phyloP scores from a whole-genome alignment of 2,888 invertebrate species.

The Drosophila anomalipes region DNA sequence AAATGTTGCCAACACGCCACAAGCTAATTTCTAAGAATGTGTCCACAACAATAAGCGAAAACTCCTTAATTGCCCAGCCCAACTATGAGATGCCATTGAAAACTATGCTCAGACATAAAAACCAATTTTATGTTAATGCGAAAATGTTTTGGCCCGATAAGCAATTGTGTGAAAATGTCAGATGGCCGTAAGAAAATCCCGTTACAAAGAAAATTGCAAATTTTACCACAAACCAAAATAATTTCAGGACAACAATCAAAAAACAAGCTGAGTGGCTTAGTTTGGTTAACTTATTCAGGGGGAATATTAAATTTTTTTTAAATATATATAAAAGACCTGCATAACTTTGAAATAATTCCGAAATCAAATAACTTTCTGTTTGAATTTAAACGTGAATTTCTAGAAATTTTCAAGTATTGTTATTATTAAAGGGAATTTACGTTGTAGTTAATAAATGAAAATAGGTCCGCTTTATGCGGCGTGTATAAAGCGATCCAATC shows the following conservation, averaged over 20 bases:
- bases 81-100: conserved; percentile 20
- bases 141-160: conserved; percentile 15
- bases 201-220: background rate
- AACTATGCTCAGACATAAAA: conserved; percentile 29
- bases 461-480: background rate
- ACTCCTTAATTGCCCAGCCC: conserved; percentile 33
- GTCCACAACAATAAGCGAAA: conserved; percentile 27
- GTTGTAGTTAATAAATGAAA: background rate
- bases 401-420: background rate
- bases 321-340: background rate
- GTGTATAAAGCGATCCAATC: background rate
- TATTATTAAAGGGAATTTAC: background rate
- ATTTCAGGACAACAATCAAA: background rate
- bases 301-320: background rate
- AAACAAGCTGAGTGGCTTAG: background rate
- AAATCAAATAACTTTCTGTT: background rate
- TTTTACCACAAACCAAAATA: background rate
- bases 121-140: conserved; percentile 23
- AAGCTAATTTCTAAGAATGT: conserved; percentile 33
- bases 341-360: background rate
- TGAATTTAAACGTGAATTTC: background rate
- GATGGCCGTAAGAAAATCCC: background rate
- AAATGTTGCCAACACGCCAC: conserved; percentile 50
- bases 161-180: background rate
- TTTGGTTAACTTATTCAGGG: background rate